These are phyloP conservation scores for Eristalis tenax DNA, from an alignment of 2,888 invertebrate genomes.

Conservation along the genomic window DNA sequence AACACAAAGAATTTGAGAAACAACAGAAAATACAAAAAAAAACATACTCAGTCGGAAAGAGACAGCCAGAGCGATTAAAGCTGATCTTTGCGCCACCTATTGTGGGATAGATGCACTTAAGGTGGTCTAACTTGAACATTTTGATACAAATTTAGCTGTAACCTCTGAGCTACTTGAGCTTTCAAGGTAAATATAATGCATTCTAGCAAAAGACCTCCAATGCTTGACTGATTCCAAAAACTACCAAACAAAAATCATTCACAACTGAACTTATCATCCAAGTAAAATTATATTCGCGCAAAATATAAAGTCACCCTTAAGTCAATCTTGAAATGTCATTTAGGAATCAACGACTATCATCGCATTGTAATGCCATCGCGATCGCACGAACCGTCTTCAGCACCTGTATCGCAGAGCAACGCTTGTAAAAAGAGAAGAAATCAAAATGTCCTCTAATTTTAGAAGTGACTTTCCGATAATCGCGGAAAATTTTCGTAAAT, in stretches of 20 bases:
- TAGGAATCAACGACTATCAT: not conserved
- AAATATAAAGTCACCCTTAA: conserved; percentile 1
- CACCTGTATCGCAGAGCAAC: conserved; percentile 39
- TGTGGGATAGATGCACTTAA: conserved; percentile 1
- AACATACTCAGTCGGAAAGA: conserved; percentile 16
- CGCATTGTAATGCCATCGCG: conserved; percentile 18
- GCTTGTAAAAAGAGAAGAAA: conserved; percentile 66
- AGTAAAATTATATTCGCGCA: not conserved
- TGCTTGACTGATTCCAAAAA: too few species aligned
- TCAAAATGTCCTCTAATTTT: conserved; percentile 63
- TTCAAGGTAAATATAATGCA: too few species aligned
- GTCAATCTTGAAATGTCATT: not conserved
- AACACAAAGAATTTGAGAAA: conserved; percentile 31
- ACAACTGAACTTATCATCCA: too few species aligned
- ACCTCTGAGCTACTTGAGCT: too few species aligned
- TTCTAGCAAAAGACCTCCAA: too few species aligned
- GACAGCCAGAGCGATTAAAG: not conserved
- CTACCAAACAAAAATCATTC: too few species aligned
- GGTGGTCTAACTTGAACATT: too few species aligned
- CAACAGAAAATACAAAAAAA: conserved; percentile 14
- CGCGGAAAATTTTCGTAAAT: conserved; percentile 47
- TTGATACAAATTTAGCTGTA: too few species aligned
- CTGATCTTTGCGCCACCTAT: not conserved
- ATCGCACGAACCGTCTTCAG: conserved; percentile 16
- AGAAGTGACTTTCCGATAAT: conserved; percentile 12